phyloP scores from a whole-genome alignment of 2,113 vertebrate genomes.

The Oncorhynchus tshawytscha region DNA sequence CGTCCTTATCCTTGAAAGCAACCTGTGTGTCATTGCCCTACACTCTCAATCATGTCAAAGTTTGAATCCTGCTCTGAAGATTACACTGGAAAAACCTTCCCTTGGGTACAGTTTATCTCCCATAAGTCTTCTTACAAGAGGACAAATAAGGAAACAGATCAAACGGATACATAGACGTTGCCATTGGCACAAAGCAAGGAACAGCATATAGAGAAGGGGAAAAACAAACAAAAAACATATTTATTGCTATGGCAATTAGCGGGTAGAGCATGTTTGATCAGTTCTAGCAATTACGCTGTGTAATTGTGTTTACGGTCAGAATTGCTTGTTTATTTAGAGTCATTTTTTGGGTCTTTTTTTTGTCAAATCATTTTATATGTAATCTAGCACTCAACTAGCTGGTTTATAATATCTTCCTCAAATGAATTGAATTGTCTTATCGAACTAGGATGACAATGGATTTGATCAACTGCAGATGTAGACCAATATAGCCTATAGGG shows the following conservation, averaged over 20 bases:
- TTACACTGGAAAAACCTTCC: slow-evolving; percentile 37
- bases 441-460: slow-evolving; percentile 17
- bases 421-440: slow-evolving; percentile 33
- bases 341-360: slow-evolving; percentile 27
- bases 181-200: slow-evolving; percentile 41
- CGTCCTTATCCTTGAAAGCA: slow-evolving; percentile 9
- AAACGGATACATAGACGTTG: slow-evolving; percentile 48
- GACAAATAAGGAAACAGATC: slow-evolving; percentile 51
- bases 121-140: slow-evolving; percentile 33
- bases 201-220: slow-evolving; percentile 21
- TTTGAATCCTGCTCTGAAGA: slow-evolving; percentile 20
- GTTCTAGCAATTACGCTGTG: slow-evolving; percentile 62
- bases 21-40: neutral
- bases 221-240: slow-evolving; percentile 46
- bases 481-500: slow-evolving; percentile 22
- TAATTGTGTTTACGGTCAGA: slow-evolving; percentile 72
- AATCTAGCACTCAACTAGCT: neutral
- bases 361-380: neutral
- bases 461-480: neutral
- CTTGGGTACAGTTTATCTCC: slow-evolving; percentile 44
- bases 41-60: slow-evolving; percentile 15
- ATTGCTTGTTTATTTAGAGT: slow-evolving; percentile 72
- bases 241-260: slow-evolving; percentile 66
- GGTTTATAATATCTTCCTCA: slow-evolving; percentile 6
- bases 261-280: slow-evolving; percentile 61